Percentiles rank a stretch among this genome's conserved stretches.
These are phyloP conservation scores for Andrena hattorfiana DNA, from an alignment of 2,888 invertebrate genomes.

Conservation along the genomic window DNA sequence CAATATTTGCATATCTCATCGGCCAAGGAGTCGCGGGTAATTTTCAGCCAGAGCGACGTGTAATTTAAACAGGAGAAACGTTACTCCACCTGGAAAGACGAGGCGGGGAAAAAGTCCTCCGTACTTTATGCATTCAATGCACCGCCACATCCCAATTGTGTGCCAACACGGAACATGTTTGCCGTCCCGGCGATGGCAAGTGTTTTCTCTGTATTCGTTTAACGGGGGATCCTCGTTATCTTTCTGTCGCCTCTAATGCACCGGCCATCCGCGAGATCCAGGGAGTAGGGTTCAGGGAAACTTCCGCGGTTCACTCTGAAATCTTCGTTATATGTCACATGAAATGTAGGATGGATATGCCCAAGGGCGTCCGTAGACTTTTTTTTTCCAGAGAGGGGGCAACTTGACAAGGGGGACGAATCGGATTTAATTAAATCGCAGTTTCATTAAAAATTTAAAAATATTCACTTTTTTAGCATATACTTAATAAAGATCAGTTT, in stretches of 20 bases:
- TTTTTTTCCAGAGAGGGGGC: no score
- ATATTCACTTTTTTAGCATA: no score
- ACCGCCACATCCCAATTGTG: not conserved
- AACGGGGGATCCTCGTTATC: conserved; percentile 18
- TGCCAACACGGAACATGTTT: conserved; percentile 42
- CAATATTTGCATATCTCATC: conserved; percentile 35
- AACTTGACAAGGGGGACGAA: no score
- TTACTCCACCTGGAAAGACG: conserved; percentile 12
- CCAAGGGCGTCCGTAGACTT: no score
- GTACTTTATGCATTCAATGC: conserved; percentile 43
- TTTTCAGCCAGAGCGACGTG: conserved; percentile 1
- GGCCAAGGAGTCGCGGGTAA: conserved; percentile 15
- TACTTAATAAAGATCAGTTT: no score
- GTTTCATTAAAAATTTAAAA: no score
- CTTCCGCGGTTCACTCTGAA: no score
- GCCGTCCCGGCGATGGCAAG: conserved; percentile 31
- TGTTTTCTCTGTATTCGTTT: conserved; percentile 37
- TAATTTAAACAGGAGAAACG: conserved; percentile 45
- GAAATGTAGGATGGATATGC: no score
- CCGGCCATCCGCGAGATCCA: no score
- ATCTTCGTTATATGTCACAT: no score
- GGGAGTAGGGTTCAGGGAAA: no score
- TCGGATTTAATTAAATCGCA: no score
- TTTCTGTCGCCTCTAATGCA: conserved; percentile 6
- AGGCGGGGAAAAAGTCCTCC: conserved; percentile 8